Evolutionary conservation across 1,140 invertebrate species (phyloP).

Genomic region (Acromyrmex echinatior): DNA sequence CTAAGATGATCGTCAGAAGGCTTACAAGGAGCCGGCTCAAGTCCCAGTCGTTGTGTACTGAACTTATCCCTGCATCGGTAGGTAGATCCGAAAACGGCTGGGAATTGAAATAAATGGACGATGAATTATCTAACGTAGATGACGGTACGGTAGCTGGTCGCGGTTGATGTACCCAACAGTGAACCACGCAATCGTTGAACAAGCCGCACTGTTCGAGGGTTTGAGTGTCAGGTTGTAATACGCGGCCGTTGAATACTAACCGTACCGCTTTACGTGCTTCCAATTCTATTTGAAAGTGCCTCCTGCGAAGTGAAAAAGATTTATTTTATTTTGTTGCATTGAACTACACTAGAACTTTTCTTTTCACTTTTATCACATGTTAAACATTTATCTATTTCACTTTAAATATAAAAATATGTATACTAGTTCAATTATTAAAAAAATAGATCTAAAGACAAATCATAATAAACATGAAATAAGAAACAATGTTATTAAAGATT

Average conservation of each 20-base stretch:
- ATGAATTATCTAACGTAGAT: constrained; percentile 77
- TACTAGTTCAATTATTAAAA: too few species aligned
- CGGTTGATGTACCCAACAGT: constrained; percentile 92
- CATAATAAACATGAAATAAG: neutral
- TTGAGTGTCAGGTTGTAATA: constrained; percentile 91
- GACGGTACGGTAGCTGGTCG: constrained; percentile 76
- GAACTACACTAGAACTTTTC: too few species aligned
- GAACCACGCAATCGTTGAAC: constrained; percentile 95
- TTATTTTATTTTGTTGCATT: too few species aligned
- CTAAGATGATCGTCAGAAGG: constrained; percentile 84
- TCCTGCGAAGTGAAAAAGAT: constrained; percentile 85
- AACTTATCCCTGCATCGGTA: constrained; percentile 81
- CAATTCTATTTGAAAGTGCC: constrained; percentile 93
- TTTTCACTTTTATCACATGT: too few species aligned
- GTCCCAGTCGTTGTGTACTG: constrained; percentile 86
- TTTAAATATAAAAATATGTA: too few species aligned
- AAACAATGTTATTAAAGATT: neutral
- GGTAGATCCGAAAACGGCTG: constrained; percentile 82
- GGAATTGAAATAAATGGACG: constrained; percentile 81
- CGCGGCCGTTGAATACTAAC: constrained; percentile 95
- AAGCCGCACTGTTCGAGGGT: constrained; percentile 93
- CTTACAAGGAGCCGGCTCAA: constrained; percentile 87
- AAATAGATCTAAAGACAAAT: neutral
- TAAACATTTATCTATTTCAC: too few species aligned
- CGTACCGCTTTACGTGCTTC: constrained; percentile 92